Conservation (phyloP, 2,113 vertebrate species). For the Calypte anna region DNA sequence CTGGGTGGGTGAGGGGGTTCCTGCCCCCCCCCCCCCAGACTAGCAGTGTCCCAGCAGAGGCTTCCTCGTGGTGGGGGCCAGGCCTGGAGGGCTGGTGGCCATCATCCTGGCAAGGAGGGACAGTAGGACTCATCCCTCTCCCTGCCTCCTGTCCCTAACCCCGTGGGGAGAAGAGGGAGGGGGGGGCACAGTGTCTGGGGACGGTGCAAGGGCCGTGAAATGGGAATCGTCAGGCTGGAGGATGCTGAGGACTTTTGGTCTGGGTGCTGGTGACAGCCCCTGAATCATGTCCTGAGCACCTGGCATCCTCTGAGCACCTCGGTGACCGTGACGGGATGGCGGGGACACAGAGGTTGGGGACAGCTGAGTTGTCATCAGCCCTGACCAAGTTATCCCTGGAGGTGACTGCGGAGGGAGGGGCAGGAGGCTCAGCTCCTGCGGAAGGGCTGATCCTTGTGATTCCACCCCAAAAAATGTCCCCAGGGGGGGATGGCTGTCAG, state of each 20-base stretch:
- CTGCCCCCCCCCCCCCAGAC: too few relatives aligned
- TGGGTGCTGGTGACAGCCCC: neutral
- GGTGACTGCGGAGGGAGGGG: neutral
- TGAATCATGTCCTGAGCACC: neutral
- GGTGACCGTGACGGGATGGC: neutral
- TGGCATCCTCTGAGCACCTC: fast-evolving
- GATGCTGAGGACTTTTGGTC: neutral
- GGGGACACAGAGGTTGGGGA: fast-evolving
- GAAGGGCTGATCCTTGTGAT: neutral
- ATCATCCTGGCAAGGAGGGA: neutral
- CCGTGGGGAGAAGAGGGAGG: neutral
- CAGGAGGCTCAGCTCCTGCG: neutral
- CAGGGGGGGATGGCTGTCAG: neutral
- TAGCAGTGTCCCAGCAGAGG: too few relatives aligned
- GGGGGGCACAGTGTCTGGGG: neutral
- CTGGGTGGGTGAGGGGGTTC: neutral
- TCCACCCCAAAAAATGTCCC: neutral
- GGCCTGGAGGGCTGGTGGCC: fast-evolving
- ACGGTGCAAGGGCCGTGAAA: neutral
- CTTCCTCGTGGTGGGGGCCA: neutral
- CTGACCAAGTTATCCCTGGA: neutral
- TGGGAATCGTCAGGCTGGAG: neutral
- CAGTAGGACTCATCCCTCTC: neutral
- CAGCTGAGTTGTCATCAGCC: neutral
- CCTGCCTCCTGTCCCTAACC: fast-evolving